phyloP scores from a whole-genome alignment of 2,888 invertebrate genomes.

The Coleophora deauratella region DNA sequence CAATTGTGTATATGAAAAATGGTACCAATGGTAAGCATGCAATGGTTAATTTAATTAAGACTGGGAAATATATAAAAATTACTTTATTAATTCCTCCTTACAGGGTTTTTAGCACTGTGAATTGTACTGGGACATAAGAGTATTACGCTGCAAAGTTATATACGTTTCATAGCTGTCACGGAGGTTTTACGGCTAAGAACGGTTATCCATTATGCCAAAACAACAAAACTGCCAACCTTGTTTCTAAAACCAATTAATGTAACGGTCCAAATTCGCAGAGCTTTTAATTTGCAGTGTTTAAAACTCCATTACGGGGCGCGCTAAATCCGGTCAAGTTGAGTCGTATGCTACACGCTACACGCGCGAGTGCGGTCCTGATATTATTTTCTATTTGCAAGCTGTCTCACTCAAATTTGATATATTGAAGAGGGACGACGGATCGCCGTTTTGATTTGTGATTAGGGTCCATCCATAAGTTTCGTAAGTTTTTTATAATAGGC shows the following conservation, averaged over 20 bases:
- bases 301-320: slow-evolving; percentile 31
- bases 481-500: background rate
- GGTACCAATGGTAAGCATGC: no score
- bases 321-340: slow-evolving; percentile 30
- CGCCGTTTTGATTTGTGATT: slow-evolving; percentile 50
- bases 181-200: no score
- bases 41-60: no score
- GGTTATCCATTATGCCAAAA: no score
- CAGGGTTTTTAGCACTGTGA: no score
- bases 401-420: slow-evolving; percentile 26
- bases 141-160: no score
- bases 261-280: background rate
- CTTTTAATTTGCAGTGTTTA: slow-evolving; percentile 29
- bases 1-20: no score
- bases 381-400: slow-evolving; percentile 28
- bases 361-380: slow-evolving; percentile 27
- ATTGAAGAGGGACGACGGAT: slow-evolving; percentile 27
- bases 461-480: slow-evolving; percentile 4
- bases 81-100: no score
- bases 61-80: no score
- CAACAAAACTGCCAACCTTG: background rate
- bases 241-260: slow-evolving; percentile 8
- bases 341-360: slow-evolving; percentile 35
- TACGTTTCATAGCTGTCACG: no score
- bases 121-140: no score